A percentile compares a stretch with the other conserved stretches of the same genome.
Conservation (phyloP, 2,888 invertebrate genomes). For the Harmothoe impar region DNA sequence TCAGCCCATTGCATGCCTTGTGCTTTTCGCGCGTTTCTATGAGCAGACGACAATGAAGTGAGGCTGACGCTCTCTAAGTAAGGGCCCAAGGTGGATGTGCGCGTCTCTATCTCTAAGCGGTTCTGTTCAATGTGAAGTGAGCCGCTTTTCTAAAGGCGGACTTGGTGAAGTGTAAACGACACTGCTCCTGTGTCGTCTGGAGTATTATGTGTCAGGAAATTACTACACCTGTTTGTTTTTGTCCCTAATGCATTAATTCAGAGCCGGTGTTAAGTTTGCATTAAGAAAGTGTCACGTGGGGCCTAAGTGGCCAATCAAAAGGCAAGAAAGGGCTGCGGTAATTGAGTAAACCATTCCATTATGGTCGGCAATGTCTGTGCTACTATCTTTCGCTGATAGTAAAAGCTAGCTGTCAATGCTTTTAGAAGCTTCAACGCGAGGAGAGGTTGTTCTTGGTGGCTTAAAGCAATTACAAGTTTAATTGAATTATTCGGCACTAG, state of each 20-base stretch:
- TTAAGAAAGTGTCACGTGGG: conserved; percentile 53
- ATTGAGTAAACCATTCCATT: conserved; percentile 51
- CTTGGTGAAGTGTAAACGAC: conserved; percentile 8
- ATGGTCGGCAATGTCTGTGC: conserved; percentile 40
- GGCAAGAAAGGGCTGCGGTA: conserved; percentile 50
- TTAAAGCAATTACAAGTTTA: conserved; percentile 61
- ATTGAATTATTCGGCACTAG: conserved; percentile 45
- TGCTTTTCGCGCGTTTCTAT: conserved; percentile 10
- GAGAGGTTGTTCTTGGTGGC: conserved; percentile 43
- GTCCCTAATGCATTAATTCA: conserved; percentile 61
- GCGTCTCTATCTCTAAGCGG: background rate
- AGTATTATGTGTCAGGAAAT: conserved; percentile 39
- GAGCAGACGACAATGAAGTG: conserved; percentile 2
- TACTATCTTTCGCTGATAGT: background rate
- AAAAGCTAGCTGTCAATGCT: conserved; percentile 48
- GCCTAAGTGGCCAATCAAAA: conserved; percentile 20
- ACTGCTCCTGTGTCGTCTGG: conserved; percentile 25
- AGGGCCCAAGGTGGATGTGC: background rate
- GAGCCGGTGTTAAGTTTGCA: conserved; percentile 50
- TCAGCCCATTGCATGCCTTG: background rate
- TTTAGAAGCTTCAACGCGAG: conserved; percentile 50
- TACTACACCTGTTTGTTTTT: conserved; percentile 56
- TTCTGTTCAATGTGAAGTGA: background rate
- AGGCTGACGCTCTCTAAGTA: background rate
- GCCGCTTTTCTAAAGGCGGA: background rate